Evolutionary conservation across 2,797 vertebrate genomes (phyloP).

Genomic region (Myripristis jacobus): DNA sequence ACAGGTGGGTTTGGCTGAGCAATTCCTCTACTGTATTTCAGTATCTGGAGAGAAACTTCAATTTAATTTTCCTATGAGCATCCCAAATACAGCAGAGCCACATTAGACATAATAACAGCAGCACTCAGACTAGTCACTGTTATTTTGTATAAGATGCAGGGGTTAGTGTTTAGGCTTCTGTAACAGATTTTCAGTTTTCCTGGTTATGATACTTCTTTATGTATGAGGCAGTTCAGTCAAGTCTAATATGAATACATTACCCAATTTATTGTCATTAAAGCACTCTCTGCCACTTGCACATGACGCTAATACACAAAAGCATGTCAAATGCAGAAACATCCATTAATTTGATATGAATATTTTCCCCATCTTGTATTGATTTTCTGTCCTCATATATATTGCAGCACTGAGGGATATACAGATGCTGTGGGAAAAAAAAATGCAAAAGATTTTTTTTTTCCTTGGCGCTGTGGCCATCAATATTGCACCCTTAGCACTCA

Average conservation of each 20-base stretch:
- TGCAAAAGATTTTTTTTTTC: too few species aligned
- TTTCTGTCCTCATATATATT: too few species aligned
- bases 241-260: slow-evolving; percentile 42
- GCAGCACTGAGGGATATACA: too few species aligned
- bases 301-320: slow-evolving; percentile 9
- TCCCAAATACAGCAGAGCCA: background rate
- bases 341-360: background rate
- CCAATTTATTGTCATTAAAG: background rate
- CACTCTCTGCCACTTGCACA: slow-evolving; percentile 1
- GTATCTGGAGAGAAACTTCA: background rate
- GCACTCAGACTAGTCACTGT: too few species aligned
- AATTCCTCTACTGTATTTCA: background rate
- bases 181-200: slow-evolving; percentile 44
- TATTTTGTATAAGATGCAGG: too few species aligned
- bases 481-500: too few species aligned
- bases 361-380: background rate
- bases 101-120: slow-evolving; percentile 10
- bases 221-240: slow-evolving; percentile 32
- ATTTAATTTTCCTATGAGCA: background rate
- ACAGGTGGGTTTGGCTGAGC: too few species aligned
- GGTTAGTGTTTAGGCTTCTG: slow-evolving; percentile 55
- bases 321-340: background rate
- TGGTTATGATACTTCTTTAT: slow-evolving; percentile 53
- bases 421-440: too few species aligned
- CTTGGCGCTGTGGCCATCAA: too few species aligned